Evolutionary conservation across 1,140 invertebrate species (phyloP), one percentile per base, ranked within the genome.

Genomic region (Aphaenogaster floridana): DNA sequence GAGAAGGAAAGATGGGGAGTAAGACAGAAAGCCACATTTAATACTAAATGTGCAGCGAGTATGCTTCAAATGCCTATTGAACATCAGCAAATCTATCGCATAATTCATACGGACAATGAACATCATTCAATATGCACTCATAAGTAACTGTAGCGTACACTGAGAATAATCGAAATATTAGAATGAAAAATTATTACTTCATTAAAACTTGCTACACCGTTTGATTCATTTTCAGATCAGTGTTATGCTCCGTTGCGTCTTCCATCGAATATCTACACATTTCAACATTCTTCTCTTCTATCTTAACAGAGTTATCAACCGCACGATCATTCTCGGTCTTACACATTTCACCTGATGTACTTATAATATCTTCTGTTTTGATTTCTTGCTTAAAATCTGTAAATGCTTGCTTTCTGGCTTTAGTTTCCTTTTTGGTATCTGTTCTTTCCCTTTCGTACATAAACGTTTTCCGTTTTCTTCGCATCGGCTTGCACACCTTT

Each of bases 401-500:
- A 52, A 92, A 93, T 39, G 91, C 87, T 15, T 90, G 91, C 64
- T 95, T 94, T 21, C 90, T 93, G 66, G 92, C 71, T 81, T 94
- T 94, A 9, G 91, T 89, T 3, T 93, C 92, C 9, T 80, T 88
- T 54, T 92, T 90, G 2, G 90, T 50, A 0, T 93, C 93, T n/a
- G 93, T 83, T n/a, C 93, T 92, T 28, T 94, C 95, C 48, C 95
- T 92, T 68, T 95, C 95, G 77, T 95, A 95, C 91, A 95, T 93
- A 69, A 95, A 95, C 0, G 95, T 95, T 88, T 95, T 94, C 34
- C 95, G 93, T 94, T 95, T 95, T 86, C 95, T 92, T 86, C 94
- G 94, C 34, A 95, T 94, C 0, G 95, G 95, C 28, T 95, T 95
- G 91, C 95, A 95, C 34, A 95, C 94, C 85, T 95, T 95, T 86